Evolutionary conservation across 2,888 invertebrate species (phyloP), one percentile per base, ranked within the genome.

Genomic region (Lysandra coridon): DNA sequence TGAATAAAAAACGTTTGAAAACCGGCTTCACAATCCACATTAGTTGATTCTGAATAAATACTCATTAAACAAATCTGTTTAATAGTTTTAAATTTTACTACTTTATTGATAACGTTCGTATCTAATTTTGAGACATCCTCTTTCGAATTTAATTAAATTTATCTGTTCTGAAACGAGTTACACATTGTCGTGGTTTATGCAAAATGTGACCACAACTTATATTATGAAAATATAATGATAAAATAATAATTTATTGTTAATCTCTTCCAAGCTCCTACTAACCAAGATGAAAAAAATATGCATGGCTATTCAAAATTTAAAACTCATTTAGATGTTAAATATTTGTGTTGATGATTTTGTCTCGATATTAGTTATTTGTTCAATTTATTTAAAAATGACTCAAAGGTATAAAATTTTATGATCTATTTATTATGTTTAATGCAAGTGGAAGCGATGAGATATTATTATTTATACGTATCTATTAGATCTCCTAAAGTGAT

Each of bases 401-500:
- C 69, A 33, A 69, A 69, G 33, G 17, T 64, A 69, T 69, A 69
- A 69, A 69, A 69, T 14, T 69, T 80, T 78, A 69, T 78, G 53
- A 23, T 78, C 33, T 78, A 40, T 62, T 78, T 78, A 62, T 60
- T 40, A 62, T 3, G 37, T n/a, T 57, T 37, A 23, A 78, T 53
- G 62, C 60, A 60, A 78, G 53, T 62, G 78, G 78, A 44, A 78
- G 64, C 40, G 49, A 40, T 73, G 78, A 30, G n/a, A 53, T 53
- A 78, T 73, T 90, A 89, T 90, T 91, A 89, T 90, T 88, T 84
- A 92, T 92, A 92, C 91, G 86, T 92, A 93, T 92, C 92, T 93
- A 93, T 92, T 92, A 91, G 91, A 92, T 90, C 92, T 91, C 90
- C 92, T 93, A 93, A 93, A 94, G 93, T 91, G 93, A 90, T 93